Conservation (phyloP, 92 coral and sea anemone genomes). For the Desmophyllum pertusum region DNA sequence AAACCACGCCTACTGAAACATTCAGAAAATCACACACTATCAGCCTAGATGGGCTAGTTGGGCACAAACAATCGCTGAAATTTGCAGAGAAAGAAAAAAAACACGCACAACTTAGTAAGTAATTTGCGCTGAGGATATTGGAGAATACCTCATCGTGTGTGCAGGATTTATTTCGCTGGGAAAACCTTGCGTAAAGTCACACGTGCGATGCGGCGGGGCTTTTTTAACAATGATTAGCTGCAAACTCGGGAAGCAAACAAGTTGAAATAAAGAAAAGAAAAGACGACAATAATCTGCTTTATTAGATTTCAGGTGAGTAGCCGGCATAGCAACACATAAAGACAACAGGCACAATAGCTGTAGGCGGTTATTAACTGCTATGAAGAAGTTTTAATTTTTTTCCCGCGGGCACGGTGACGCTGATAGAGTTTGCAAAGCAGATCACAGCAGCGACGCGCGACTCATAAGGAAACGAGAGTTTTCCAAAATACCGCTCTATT, state of each 20-base stretch:
- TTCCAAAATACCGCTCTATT: constrained; percentile 26
- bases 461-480: not conserved
- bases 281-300: not conserved
- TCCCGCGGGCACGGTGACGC: not conserved
- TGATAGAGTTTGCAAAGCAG: not conserved
- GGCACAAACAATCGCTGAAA: not conserved
- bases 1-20: not conserved
- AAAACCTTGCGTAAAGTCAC: constrained; percentile 5
- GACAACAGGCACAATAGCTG: not conserved
- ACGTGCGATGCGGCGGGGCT: constrained; percentile 14
- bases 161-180: not conserved
- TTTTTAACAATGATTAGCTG: constrained; percentile 9
- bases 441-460: not conserved
- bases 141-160: not conserved
- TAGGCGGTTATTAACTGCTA: not conserved
- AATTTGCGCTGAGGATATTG: not conserved
- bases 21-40: not conserved
- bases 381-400: not conserved
- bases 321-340: constrained; percentile 2
- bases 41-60: not conserved
- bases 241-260: constrained; percentile 33
- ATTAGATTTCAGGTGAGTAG: constrained; percentile 20
- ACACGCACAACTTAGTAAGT: not conserved
- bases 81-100: not conserved
- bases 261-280: constrained; percentile 10